Evolutionary conservation across 2,888 invertebrate genomes (phyloP).

Genomic region (Lithophane ornitopus): DNA sequence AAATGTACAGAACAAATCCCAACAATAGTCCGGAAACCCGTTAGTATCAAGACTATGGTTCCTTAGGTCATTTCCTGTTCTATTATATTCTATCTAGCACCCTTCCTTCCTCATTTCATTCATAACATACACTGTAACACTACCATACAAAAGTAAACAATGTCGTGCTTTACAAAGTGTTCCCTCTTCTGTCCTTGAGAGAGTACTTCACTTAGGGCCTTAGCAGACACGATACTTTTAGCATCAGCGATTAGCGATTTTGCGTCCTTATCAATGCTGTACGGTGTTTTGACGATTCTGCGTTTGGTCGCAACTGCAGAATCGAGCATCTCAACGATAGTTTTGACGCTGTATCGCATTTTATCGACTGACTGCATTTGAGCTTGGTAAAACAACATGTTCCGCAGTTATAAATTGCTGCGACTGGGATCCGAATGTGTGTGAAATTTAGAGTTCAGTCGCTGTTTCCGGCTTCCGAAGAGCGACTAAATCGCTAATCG

Average conservation of each 20-base stretch:
- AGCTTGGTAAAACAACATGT: not conserved
- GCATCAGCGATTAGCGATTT: not conserved
- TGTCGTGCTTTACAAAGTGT: conserved; percentile 2
- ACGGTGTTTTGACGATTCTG: not conserved
- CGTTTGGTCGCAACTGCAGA: not conserved
- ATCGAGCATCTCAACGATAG: not conserved
- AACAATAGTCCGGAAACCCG: conserved; percentile 55
- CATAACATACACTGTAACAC: conserved; percentile 23
- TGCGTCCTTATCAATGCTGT: not conserved
- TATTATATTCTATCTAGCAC: conserved; percentile 37
- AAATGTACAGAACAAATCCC: conserved; percentile 15
- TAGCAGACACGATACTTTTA: not conserved
- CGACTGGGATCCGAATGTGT: not conserved
- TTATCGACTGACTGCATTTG: not conserved
- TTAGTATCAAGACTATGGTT: conserved; percentile 45
- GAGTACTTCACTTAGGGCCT: not conserved
- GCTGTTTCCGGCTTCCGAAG: not conserved
- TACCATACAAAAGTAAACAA: conserved; percentile 11
- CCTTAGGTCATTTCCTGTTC: conserved; percentile 39
- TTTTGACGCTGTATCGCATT: not conserved
- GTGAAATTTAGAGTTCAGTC: not conserved
- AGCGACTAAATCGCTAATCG: not conserved
- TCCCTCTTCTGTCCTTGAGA: conserved; percentile 24
- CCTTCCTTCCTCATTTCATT: conserved; percentile 52
- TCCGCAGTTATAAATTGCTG: not conserved